These are phyloP conservation scores for Hystrix brachyura DNA, from an alignment of 2,113 vertebrate genomes.

Conservation along the genomic window DNA sequence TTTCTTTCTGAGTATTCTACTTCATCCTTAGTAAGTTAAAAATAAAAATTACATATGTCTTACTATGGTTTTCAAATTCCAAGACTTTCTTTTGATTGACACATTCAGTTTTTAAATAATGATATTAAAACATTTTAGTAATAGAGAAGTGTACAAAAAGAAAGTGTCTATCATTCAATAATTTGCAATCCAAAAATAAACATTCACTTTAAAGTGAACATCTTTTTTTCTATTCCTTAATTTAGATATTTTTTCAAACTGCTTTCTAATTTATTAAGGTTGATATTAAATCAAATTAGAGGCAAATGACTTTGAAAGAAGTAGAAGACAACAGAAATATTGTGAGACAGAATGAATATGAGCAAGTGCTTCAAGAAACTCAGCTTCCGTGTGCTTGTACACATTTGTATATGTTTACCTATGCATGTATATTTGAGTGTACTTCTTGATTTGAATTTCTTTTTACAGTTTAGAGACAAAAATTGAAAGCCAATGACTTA, in stretches of 20 bases:
- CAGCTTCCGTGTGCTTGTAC: not conserved
- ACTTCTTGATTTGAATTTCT: not conserved
- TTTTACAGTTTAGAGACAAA: not conserved
- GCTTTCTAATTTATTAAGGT: not conserved
- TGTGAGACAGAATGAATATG: not conserved
- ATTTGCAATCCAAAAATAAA: slow-evolving; percentile 37
- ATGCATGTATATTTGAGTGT: not conserved
- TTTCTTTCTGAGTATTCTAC: not conserved
- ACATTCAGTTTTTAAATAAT: slow-evolving; percentile 25
- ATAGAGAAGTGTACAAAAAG: not conserved
- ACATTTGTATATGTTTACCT: not conserved
- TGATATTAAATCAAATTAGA: not conserved
- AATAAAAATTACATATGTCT: not conserved
- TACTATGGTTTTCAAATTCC: slow-evolving; percentile 14
- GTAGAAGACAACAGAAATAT: not conserved
- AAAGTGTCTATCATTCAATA: slow-evolving; percentile 31
- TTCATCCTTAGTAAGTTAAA: not conserved
- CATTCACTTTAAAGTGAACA: slow-evolving; percentile 18
- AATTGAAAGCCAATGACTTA: not conserved
- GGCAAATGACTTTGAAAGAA: not conserved
- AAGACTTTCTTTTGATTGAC: not conserved
- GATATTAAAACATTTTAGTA: slow-evolving; percentile 33
- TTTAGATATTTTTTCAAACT: not conserved
- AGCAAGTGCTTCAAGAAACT: not conserved
- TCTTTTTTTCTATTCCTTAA: not conserved